A percentile compares a stretch with the other conserved stretches of the same genome.
Conservation (phyloP, 2,113 vertebrate species). For the Plecotus auritus region DNA sequence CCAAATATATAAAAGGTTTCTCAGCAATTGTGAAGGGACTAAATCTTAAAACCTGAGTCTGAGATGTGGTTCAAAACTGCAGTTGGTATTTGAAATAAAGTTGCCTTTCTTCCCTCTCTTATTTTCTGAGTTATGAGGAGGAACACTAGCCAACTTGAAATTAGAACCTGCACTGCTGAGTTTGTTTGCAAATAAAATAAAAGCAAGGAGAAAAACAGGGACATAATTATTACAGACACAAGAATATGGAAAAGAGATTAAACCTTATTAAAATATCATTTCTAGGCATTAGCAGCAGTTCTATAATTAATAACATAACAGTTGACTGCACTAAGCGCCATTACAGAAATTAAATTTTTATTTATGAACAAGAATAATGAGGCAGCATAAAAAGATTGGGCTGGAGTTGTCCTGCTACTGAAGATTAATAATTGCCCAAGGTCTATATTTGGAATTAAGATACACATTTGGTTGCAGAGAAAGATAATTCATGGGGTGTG, state of each 20-base stretch:
- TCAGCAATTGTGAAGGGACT: background rate
- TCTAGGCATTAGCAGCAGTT: slow-evolving; percentile 68
- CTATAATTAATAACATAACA: slow-evolving; percentile 78
- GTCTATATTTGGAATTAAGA: slow-evolving; percentile 62
- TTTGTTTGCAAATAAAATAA: slow-evolving; percentile 59
- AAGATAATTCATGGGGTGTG: slow-evolving; percentile 59
- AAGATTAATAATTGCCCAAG: slow-evolving; percentile 66
- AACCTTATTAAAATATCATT: slow-evolving; percentile 77
- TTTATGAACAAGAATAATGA: slow-evolving; percentile 73
- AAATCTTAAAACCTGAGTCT: slow-evolving; percentile 19
- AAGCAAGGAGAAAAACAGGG: slow-evolving; percentile 52
- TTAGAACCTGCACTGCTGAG: slow-evolving; percentile 1
- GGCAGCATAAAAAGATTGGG: slow-evolving; percentile 60
- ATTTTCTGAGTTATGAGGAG: slow-evolving; percentile 5
- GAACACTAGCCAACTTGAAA: slow-evolving; percentile 44
- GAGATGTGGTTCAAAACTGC: background rate
- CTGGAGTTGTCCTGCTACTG: slow-evolving; percentile 9
- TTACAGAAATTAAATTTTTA: slow-evolving; percentile 77
- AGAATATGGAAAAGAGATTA: slow-evolving; percentile 67
- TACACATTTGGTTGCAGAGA: slow-evolving; percentile 11
- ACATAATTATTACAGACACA: slow-evolving; percentile 66
- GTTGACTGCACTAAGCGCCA: slow-evolving; percentile 70
- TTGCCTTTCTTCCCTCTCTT: background rate
- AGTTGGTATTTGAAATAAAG: slow-evolving; percentile 16
- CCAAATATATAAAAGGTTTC: background rate